These are phyloP conservation scores for Morinoia aosen DNA, from an alignment of 2,888 invertebrate genomes.

Conservation along the genomic window DNA sequence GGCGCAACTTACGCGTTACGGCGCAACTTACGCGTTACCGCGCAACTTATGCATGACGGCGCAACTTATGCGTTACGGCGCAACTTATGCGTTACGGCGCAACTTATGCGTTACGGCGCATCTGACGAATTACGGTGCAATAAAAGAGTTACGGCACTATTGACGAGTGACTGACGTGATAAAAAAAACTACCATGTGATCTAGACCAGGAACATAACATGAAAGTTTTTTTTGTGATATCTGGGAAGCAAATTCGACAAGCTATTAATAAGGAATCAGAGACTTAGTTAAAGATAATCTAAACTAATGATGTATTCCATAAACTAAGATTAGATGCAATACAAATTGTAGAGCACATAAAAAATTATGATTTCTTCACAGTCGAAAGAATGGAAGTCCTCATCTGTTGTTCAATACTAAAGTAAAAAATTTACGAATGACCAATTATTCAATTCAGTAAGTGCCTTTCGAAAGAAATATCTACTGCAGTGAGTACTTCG, in stretches of 20 bases:
- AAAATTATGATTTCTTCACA: neutral
- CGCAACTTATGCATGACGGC: neutral
- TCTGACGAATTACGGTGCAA: neutral
- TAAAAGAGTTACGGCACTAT: too few relatives aligned
- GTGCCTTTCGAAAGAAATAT: neutral
- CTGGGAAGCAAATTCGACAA: too few relatives aligned
- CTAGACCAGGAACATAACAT: too few relatives aligned
- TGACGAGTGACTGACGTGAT: too few relatives aligned
- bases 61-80: too few relatives aligned
- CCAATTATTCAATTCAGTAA: neutral
- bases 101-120: neutral
- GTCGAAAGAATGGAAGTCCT: neutral
- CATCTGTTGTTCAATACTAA: neutral
- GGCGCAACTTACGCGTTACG: neutral
- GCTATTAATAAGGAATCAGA: too few relatives aligned
- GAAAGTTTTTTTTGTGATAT: too few relatives aligned
- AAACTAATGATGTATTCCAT: neutral
- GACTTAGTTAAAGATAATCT: neutral
- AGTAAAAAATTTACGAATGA: neutral
- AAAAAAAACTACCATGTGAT: too few relatives aligned
- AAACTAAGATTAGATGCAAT: neutral
- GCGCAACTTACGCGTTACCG: neutral
- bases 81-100: neutral
- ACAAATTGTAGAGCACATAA: neutral
- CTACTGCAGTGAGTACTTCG: neutral